Percentiles rank a stretch among this genome's conserved stretches.
Evolutionary conservation across 2,113 vertebrate genomes (phyloP).

Genomic region (Porphyrio hochstetteri): DNA sequence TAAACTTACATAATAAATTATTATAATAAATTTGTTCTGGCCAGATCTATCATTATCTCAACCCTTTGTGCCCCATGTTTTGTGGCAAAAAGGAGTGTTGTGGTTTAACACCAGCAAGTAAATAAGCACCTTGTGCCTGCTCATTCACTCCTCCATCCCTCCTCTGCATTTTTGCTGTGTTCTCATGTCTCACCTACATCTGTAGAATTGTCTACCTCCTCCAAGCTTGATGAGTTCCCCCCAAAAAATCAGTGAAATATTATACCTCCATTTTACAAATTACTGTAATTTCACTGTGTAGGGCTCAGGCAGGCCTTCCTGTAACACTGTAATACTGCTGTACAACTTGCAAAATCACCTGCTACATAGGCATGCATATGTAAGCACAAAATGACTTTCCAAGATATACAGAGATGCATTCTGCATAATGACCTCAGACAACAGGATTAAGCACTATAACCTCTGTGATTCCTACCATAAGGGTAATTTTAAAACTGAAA

Average conservation of each 20-base stretch:
- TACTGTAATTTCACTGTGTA: not conserved
- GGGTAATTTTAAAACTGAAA: not conserved
- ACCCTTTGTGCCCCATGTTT: no score
- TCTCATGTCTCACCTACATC: not conserved
- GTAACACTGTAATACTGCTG: not conserved
- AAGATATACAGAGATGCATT: not conserved
- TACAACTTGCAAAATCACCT: not conserved
- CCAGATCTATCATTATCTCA: no score
- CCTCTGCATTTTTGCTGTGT: not conserved
- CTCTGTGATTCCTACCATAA: not conserved
- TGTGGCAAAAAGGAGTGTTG: no score
- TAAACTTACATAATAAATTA: no score
- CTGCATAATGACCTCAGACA: not conserved
- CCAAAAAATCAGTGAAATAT: not conserved
- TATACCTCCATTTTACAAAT: not conserved
- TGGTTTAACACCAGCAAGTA: no score
- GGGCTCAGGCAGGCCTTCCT: not conserved
- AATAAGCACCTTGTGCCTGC: no score
- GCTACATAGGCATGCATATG: not conserved
- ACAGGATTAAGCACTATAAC: not conserved
- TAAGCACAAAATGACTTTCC: not conserved
- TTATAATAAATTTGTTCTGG: no score
- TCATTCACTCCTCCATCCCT: not conserved
- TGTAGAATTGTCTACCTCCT: not conserved
- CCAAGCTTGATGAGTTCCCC: not conserved